Evolutionary conservation across 2,797 vertebrate genomes (phyloP).

Genomic region (Macropodus opercularis): DNA sequence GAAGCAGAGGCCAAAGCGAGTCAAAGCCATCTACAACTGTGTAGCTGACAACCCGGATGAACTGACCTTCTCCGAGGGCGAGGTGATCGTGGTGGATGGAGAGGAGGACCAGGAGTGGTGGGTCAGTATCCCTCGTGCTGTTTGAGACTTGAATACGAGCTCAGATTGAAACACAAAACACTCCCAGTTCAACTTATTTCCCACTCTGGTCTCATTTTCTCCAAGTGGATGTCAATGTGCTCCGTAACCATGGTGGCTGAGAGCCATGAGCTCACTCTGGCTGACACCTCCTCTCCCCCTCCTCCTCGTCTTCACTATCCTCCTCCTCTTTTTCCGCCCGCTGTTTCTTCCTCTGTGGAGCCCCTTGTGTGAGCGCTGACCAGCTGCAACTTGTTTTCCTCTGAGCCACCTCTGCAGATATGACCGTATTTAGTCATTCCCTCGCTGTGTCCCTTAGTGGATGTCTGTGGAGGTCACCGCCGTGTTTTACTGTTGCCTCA

Average conservation of each 20-base stretch:
- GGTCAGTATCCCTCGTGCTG: slow-evolving; percentile 85
- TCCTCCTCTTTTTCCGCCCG: slow-evolving; percentile 45
- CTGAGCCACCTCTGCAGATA: slow-evolving; percentile 57
- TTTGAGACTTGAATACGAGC: background rate
- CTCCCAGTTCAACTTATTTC: slow-evolving; percentile 13
- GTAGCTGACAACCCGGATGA: slow-evolving; percentile 97
- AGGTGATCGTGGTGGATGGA: slow-evolving; percentile 96
- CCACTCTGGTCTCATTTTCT: slow-evolving; percentile 6
- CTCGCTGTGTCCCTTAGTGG: slow-evolving; percentile 11
- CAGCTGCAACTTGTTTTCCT: slow-evolving; percentile 77
- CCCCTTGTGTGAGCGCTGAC: slow-evolving; percentile 61
- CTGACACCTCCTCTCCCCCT: slow-evolving; percentile 15
- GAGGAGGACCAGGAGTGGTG: slow-evolving; percentile 99
- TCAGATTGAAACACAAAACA: slow-evolving; percentile 10
- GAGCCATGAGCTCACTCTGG: slow-evolving; percentile 72
- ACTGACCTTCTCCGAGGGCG: slow-evolving; percentile 96
- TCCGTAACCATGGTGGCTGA: slow-evolving; percentile 54
- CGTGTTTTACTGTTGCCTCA: slow-evolving; percentile 21
- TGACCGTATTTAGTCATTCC: slow-evolving; percentile 71
- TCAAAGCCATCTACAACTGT: slow-evolving; percentile 98
- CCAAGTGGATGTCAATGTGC: slow-evolving; percentile 29
- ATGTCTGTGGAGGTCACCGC: slow-evolving; percentile 34
- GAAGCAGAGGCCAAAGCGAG: slow-evolving; percentile 93
- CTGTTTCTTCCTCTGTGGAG: slow-evolving; percentile 69
- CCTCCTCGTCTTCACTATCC: slow-evolving; percentile 2